Evolutionary conservation across 2,113 vertebrate genomes (phyloP).

Genomic region (Pholis gunnellus): DNA sequence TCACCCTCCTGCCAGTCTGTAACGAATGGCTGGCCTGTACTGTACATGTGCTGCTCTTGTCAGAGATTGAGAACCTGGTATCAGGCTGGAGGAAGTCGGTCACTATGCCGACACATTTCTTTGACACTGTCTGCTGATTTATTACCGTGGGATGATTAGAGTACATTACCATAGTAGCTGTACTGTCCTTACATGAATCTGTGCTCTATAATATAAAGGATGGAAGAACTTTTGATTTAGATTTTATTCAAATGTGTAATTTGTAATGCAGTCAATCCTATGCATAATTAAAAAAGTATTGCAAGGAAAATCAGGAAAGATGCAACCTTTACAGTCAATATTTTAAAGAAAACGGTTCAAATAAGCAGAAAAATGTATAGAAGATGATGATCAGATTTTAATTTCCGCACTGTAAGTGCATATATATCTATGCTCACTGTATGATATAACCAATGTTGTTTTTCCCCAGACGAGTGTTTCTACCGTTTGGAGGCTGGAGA

Average conservation of each 20-base stretch:
- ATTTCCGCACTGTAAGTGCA: no score
- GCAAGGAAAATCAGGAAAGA: not conserved
- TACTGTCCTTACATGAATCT: constrained; percentile 8
- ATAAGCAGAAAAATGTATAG: not conserved
- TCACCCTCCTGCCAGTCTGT: constrained; percentile 68
- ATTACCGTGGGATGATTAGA: constrained; percentile 21
- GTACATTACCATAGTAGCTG: constrained; percentile 14
- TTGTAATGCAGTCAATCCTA: not conserved
- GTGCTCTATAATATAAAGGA: constrained; percentile 6
- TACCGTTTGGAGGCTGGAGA: constrained; percentile 66
- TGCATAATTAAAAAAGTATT: not conserved
- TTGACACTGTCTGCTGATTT: constrained; percentile 48
- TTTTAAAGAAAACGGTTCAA: not conserved
- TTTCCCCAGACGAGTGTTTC: constrained; percentile 76
- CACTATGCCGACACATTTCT: constrained; percentile 25
- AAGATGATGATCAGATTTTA: constrained; percentile 1
- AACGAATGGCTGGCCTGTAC: constrained; percentile 59
- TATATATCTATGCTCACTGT: not conserved
- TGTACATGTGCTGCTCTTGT: constrained; percentile 54
- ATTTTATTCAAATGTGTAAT: constrained; percentile 3
- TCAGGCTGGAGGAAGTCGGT: constrained; percentile 23
- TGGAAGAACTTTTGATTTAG: not conserved
- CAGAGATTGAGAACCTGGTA: constrained; percentile 54
- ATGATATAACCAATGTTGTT: constrained; percentile 20
- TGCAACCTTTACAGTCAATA: not conserved